Evolutionary conservation across 2,113 vertebrate genomes (phyloP).

Genomic region (Psittacula cyanocephala): DNA sequence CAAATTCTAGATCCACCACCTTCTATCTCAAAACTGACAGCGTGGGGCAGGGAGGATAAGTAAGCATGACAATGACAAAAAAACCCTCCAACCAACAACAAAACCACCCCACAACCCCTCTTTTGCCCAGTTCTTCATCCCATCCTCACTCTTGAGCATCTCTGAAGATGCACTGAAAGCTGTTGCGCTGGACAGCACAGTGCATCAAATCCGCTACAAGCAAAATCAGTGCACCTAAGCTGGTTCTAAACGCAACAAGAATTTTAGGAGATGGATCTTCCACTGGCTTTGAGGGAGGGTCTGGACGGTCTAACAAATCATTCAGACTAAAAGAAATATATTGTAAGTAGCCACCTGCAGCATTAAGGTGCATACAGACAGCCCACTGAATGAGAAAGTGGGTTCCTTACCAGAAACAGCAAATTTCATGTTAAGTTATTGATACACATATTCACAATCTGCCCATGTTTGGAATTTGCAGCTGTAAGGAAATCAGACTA

Average conservation of each 20-base stretch:
- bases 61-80: not conserved
- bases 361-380: not conserved
- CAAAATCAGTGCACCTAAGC: not conserved
- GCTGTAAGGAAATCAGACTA: not conserved
- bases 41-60: accelerated
- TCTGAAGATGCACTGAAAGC: not conserved
- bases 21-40: not conserved
- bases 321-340: not conserved
- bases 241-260: not conserved
- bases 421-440: not conserved
- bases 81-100: not conserved
- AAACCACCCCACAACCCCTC: not conserved
- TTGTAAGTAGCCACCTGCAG: not conserved
- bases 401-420: not conserved
- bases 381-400: not conserved
- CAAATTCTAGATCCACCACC: not conserved
- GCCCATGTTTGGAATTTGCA: not conserved
- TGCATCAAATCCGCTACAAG: not conserved
- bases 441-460: not conserved
- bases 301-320: not conserved
- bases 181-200: not conserved
- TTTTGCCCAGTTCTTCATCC: not conserved
- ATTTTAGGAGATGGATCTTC: not conserved
- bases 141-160: not conserved
- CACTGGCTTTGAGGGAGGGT: not conserved